These are phyloP conservation scores for Hypomecis punctinalis DNA, from an alignment of 2,888 invertebrate genomes.

Conservation along the genomic window DNA sequence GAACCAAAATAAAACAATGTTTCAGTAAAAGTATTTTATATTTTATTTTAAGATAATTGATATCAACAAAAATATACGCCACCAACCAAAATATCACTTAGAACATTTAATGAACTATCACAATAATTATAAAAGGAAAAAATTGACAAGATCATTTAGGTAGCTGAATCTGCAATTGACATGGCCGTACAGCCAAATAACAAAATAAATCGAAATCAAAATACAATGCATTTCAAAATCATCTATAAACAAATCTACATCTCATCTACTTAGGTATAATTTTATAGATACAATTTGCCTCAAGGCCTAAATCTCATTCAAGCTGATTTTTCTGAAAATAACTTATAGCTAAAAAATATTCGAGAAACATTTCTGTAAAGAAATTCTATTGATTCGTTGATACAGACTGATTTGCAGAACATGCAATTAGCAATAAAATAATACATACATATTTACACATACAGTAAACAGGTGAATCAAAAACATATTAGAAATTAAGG, in stretches of 20 bases:
- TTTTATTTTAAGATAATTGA: slow-evolving; percentile 61
- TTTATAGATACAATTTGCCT: slow-evolving; percentile 21
- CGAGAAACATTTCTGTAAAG: slow-evolving; percentile 3
- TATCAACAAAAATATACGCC: slow-evolving; percentile 78
- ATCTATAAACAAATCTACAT: slow-evolving; percentile 23
- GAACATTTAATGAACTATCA: slow-evolving; percentile 69
- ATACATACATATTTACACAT: slow-evolving; percentile 15
- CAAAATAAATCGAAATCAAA: slow-evolving; percentile 16
- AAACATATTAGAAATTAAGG: background rate
- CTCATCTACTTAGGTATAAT: slow-evolving; percentile 7
- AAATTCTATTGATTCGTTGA: slow-evolving; percentile 14
- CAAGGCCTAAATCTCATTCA: slow-evolving; percentile 6
- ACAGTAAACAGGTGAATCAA: slow-evolving; percentile 7
- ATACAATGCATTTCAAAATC: slow-evolving; percentile 21
- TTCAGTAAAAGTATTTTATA: slow-evolving; percentile 72
- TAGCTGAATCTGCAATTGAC: slow-evolving; percentile 38
- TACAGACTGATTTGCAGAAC: slow-evolving; percentile 21
- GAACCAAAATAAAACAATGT: slow-evolving; percentile 58
- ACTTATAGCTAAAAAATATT: slow-evolving; percentile 16
- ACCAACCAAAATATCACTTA: slow-evolving; percentile 80
- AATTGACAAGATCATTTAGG: slow-evolving; percentile 57
- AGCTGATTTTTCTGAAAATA: slow-evolving; percentile 13
- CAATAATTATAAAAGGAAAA: slow-evolving; percentile 73
- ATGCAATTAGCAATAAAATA: slow-evolving; percentile 13
- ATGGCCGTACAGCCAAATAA: slow-evolving; percentile 24